Evolutionary conservation across 53 echinoderm and acorn worm genomes (phyloP).

Genomic region (Holothuria leucospilota): DNA sequence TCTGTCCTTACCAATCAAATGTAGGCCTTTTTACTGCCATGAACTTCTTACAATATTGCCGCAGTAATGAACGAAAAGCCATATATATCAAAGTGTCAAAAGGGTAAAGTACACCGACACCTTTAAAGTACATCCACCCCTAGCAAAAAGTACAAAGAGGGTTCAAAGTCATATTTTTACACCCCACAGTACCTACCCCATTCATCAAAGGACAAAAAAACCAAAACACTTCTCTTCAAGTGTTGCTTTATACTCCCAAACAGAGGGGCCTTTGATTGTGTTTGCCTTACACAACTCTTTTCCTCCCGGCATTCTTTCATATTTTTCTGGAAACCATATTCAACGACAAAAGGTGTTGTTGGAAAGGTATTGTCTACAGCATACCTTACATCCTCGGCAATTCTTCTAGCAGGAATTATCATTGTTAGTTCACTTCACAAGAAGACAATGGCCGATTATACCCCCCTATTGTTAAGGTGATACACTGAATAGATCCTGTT

Average conservation of each 20-base stretch:
- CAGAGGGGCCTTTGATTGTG: constrained; percentile 6
- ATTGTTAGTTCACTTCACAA: constrained; percentile 24
- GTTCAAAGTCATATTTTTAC: constrained; percentile 29
- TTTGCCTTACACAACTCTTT: not conserved
- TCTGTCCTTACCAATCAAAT: no score
- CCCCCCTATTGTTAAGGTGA: not conserved
- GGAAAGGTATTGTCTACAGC: not conserved
- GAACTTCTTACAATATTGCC: no score
- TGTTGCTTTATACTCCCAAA: not conserved
- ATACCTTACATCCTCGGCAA: constrained; percentile 20
- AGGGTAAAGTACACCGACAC: not conserved
- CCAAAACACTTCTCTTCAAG: constrained; percentile 23
- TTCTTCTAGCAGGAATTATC: not conserved
- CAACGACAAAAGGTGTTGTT: constrained; percentile 15
- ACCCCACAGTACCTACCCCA: not conserved
- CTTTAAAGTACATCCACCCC: constrained; percentile 15
- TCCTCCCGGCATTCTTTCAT: constrained; percentile 10
- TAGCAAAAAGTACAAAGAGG: constrained; percentile 5
- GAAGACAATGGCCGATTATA: constrained; percentile 25
- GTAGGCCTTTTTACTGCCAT: no score
- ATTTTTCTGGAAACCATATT: constrained; percentile 1
- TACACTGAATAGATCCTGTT: not conserved
- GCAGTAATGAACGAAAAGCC: no score
- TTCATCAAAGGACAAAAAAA: constrained; percentile 16
- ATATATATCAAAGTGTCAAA: not conserved